Evolutionary conservation across 2,797 vertebrate genomes (phyloP).

Genomic region (Acanthiza pusilla): DNA sequence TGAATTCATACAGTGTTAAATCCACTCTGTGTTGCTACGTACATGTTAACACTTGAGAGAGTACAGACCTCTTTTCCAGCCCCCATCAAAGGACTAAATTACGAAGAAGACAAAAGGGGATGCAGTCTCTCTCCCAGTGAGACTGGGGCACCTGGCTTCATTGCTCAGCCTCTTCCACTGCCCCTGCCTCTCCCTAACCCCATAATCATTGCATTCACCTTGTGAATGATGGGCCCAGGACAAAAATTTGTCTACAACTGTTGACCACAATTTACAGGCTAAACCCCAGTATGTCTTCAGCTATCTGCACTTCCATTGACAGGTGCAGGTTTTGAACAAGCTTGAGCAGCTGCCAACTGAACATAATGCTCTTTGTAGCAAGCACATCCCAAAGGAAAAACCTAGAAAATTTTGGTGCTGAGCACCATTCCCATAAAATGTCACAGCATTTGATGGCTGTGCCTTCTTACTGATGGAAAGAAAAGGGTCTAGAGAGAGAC

Average conservation of each 20-base stretch:
- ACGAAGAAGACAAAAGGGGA: background rate
- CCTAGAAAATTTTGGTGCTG: background rate
- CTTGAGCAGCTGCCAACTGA: background rate
- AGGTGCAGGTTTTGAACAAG: background rate
- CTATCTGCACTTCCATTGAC: background rate
- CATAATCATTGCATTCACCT: background rate
- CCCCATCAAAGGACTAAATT: background rate
- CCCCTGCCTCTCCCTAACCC: background rate
- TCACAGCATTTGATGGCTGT: background rate
- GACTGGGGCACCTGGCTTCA: background rate
- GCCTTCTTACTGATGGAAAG: background rate
- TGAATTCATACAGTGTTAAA: background rate
- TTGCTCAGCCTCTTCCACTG: background rate
- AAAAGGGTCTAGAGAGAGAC: background rate
- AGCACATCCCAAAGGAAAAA: background rate
- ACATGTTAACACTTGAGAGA: background rate
- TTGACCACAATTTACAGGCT: background rate
- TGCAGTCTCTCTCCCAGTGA: background rate
- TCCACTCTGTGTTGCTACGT: background rate
- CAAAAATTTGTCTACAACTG: background rate
- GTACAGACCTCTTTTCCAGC: background rate
- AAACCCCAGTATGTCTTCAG: background rate
- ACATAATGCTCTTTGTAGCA: background rate
- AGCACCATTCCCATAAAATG: background rate
- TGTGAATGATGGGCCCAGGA: background rate